Conservation (phyloP, 1,140 invertebrate species). For the Triops cancriformis region DNA sequence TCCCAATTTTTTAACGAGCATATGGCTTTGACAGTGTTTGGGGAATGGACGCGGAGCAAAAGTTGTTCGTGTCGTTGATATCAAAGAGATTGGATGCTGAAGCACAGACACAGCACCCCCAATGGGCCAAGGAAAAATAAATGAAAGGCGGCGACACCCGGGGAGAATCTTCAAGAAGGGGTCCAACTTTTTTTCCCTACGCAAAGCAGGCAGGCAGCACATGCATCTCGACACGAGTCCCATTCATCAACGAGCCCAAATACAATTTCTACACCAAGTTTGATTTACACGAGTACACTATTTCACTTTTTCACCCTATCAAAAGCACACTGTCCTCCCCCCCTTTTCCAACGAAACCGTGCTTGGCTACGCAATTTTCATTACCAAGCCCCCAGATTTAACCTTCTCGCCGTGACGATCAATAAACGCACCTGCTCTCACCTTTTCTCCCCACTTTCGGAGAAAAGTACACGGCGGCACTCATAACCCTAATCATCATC, state of each 20-base stretch:
- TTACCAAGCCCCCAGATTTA: not conserved
- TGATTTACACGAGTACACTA: not conserved
- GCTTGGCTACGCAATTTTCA: not conserved
- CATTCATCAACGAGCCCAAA: conserved; percentile 3
- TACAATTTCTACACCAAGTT: not conserved
- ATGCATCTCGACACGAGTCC: not conserved
- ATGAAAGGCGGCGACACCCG: not conserved
- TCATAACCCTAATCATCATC: conserved; percentile 5
- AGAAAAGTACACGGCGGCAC: not conserved
- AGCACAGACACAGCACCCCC: not conserved
- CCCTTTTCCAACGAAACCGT: not conserved
- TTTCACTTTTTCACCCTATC: not conserved
- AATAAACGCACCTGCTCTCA: not conserved
- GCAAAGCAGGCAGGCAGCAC: not conserved
- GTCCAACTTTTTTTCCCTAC: not conserved
- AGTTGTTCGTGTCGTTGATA: not conserved
- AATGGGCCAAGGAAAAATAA: not conserved
- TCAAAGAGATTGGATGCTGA: conserved; percentile 1
- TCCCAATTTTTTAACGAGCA: not conserved
- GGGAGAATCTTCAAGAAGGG: not conserved
- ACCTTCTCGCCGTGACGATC: not conserved
- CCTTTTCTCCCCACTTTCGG: not conserved
- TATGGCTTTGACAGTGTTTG: not conserved
- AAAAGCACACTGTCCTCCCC: not conserved
- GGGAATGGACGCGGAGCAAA: not conserved